These are phyloP conservation scores for Bergia sp. DNA, from an alignment of 92 coral and sea anemone genomes.

Conservation along the genomic window DNA sequence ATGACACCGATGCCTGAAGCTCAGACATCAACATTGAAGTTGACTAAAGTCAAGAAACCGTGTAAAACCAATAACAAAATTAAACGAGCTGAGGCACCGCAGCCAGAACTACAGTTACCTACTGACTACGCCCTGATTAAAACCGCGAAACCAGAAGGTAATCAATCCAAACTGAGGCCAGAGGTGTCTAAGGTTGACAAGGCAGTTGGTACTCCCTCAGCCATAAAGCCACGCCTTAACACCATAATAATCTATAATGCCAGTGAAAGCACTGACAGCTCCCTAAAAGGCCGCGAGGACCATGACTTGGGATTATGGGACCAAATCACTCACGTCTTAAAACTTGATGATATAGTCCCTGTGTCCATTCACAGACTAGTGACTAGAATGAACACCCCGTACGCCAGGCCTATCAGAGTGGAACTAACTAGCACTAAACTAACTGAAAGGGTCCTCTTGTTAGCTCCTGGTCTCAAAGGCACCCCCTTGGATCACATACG, in stretches of 20 bases:
- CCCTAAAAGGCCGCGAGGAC: neutral
- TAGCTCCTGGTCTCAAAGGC: neutral
- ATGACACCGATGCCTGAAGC: too few species aligned
- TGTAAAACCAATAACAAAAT: too few species aligned
- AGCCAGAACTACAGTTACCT: too few species aligned
- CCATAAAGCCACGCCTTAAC: neutral
- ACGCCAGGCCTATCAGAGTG: neutral
- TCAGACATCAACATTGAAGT: too few species aligned
- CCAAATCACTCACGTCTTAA: neutral
- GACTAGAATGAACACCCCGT: neutral
- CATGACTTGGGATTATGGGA: neutral
- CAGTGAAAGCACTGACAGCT: neutral
- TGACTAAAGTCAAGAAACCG: too few species aligned
- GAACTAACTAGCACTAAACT: neutral
- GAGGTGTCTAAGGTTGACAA: too few species aligned
- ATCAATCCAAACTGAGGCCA: too few species aligned
- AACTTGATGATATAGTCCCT: neutral
- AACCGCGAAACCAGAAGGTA: too few species aligned
- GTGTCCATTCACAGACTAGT: neutral
- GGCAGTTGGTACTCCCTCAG: neutral
- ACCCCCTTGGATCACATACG: neutral
- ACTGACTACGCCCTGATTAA: too few species aligned
- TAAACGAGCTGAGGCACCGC: too few species aligned
- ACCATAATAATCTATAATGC: neutral
- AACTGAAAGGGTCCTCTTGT: neutral